phyloP scores from a whole-genome alignment of 2,797 vertebrate species.

The Bothrops alternatus region DNA sequence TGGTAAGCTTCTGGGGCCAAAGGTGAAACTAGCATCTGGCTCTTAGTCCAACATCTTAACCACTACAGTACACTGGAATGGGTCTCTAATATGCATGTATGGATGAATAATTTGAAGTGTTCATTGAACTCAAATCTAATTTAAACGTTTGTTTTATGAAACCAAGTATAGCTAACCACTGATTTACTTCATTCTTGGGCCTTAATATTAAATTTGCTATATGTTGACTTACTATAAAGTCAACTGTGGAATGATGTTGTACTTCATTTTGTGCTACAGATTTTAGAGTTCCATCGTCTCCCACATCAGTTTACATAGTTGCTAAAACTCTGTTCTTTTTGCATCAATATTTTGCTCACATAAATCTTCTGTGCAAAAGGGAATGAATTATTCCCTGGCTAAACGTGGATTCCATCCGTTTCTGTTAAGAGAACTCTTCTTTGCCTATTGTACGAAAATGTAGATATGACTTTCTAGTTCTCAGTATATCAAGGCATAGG shows the following conservation, averaged over 20 bases:
- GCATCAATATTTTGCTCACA: not conserved
- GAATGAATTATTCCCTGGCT: not conserved
- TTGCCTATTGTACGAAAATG: not conserved
- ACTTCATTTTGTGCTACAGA: not conserved
- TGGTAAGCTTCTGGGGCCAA: not conserved
- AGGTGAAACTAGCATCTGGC: not conserved
- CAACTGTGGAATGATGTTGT: not conserved
- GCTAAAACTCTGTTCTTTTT: not conserved
- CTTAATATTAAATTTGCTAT: not conserved
- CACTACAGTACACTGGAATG: not conserved
- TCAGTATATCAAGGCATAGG: not conserved
- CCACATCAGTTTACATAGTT: not conserved
- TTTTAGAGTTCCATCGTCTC: not conserved
- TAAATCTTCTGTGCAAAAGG: not conserved
- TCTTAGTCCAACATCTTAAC: not conserved
- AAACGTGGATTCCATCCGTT: not conserved
- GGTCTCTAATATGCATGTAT: not conserved
- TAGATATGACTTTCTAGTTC: not conserved
- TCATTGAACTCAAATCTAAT: not conserved
- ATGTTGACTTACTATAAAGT: not conserved
- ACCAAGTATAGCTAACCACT: not conserved
- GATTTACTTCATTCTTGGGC: not conserved
- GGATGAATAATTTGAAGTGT: not conserved
- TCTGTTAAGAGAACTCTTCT: not conserved
- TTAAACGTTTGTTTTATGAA: not conserved